Evolutionary conservation across 2,113 vertebrate genomes (phyloP).

Genomic region (Hippocampus mohnikei): DNA sequence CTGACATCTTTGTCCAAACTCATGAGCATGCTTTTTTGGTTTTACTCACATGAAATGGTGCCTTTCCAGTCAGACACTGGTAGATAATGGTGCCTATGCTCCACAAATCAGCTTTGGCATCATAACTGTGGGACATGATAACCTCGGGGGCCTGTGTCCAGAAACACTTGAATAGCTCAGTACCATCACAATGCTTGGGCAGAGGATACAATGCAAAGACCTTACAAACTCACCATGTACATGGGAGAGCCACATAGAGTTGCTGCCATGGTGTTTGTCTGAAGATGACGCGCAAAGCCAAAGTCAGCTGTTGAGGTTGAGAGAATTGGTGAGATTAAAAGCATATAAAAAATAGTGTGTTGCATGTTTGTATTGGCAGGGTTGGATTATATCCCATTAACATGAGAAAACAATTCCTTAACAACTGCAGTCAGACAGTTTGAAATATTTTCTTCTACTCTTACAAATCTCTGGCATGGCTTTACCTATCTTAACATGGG

Average conservation of each 20-base stretch:
- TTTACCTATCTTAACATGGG: slow-evolving; percentile 87
- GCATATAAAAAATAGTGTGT: neutral
- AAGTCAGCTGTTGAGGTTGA: slow-evolving; percentile 81
- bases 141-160: slow-evolving; percentile 88
- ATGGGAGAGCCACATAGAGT: slow-evolving; percentile 95
- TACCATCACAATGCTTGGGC: slow-evolving; percentile 1
- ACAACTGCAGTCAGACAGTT: neutral
- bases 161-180: slow-evolving; percentile 30
- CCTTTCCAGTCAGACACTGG: slow-evolving; percentile 94
- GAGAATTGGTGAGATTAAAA: slow-evolving; percentile 7
- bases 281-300: slow-evolving; percentile 92
- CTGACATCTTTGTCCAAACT: neutral
- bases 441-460: neutral
- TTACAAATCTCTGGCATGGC: neutral
- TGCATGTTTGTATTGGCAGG: neutral
- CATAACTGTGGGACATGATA: slow-evolving; percentile 96
- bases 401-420: neutral
- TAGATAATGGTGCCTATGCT: slow-evolving; percentile 95
- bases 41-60: slow-evolving; percentile 86
- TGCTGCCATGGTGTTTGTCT: slow-evolving; percentile 93
- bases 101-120: slow-evolving; percentile 97
- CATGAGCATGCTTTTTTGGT: slow-evolving; percentile 8
- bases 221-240: slow-evolving; percentile 87
- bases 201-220: neutral
- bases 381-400: too few relatives aligned